These are phyloP conservation scores for Anguilla rostrata DNA, from an alignment of 2,113 vertebrate species.

Conservation along the genomic window DNA sequence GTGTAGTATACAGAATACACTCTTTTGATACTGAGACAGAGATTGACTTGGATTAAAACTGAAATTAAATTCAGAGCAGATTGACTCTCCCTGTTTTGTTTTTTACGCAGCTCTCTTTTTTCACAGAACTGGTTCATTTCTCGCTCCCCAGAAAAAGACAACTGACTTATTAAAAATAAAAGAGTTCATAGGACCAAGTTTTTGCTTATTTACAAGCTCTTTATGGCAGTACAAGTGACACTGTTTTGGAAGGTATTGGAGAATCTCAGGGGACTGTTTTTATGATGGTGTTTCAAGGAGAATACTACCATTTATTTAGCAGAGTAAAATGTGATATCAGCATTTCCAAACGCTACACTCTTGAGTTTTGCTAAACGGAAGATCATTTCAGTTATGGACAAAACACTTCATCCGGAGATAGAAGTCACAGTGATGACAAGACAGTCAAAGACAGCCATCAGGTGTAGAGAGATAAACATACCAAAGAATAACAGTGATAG, in stretches of 20 bases:
- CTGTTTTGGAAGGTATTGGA: constrained; percentile 79
- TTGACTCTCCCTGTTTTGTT: not conserved
- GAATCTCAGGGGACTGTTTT: constrained; percentile 72
- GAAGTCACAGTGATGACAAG: too few relatives aligned
- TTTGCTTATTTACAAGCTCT: constrained; percentile 77
- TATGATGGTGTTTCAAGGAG: constrained; percentile 77
- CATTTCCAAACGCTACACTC: too few relatives aligned
- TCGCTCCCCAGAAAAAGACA: constrained; percentile 59
- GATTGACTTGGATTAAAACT: constrained; percentile 20
- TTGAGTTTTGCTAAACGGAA: too few relatives aligned
- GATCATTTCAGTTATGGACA: too few relatives aligned
- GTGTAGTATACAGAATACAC: not conserved
- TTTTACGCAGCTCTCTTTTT: not conserved
- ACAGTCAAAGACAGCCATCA: too few relatives aligned
- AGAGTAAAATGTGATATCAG: too few relatives aligned
- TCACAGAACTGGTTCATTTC: constrained; percentile 40
- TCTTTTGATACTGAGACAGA: not conserved
- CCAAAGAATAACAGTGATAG: too few relatives aligned
- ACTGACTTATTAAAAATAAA: constrained; percentile 56
- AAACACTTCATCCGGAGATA: too few relatives aligned
- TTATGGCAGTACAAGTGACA: constrained; percentile 74
- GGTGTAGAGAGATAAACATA: too few relatives aligned
- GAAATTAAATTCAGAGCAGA: too few relatives aligned
- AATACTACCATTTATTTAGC: too few relatives aligned
- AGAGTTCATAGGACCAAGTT: constrained; percentile 78